Evolutionary conservation across 2,797 vertebrate species (phyloP).

Genomic region (Macropodus opercularis): DNA sequence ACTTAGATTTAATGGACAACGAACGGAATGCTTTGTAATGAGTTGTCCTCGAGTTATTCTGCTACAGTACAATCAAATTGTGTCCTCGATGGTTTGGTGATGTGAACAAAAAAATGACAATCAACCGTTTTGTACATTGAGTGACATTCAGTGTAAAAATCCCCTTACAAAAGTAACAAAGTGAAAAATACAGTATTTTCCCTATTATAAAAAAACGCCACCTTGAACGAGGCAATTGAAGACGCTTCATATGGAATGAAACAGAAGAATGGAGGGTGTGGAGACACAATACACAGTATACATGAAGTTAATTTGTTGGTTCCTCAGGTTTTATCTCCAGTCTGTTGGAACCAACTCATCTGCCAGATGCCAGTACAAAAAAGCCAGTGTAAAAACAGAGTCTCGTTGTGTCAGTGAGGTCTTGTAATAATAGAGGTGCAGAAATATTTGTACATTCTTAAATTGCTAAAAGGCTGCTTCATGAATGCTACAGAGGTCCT

Average conservation of each 20-base stretch:
- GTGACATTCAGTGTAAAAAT: constrained; percentile 74
- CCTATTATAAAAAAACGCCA: constrained; percentile 89
- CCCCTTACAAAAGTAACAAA: constrained; percentile 89
- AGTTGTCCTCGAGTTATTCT: constrained; percentile 12
- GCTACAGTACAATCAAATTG: constrained; percentile 62
- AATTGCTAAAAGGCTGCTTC: constrained; percentile 32
- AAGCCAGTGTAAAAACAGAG: constrained; percentile 34
- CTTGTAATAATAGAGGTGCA: constrained; percentile 21
- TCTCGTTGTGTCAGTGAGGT: constrained; percentile 27
- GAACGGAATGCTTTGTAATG: constrained; percentile 22
- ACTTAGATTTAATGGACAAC: constrained; percentile 22
- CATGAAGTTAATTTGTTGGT: constrained; percentile 35
- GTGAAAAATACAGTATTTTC: constrained; percentile 88
- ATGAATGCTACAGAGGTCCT: constrained; percentile 58
- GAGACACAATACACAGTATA: constrained; percentile 38
- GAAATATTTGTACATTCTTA: constrained; percentile 36
- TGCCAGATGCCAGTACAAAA: constrained; percentile 54
- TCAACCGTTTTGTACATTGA: constrained; percentile 52
- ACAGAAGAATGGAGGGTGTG: constrained; percentile 37
- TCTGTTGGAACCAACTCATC: constrained; percentile 50
- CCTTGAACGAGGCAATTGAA: constrained; percentile 92
- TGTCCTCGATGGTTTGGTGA: constrained; percentile 39
- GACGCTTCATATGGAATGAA: constrained; percentile 79
- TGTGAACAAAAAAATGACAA: constrained; percentile 55
- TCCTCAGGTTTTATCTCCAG: constrained; percentile 9